phyloP scores from a whole-genome alignment of 2,113 vertebrate species.

The Tragelaphus scriptus region DNA sequence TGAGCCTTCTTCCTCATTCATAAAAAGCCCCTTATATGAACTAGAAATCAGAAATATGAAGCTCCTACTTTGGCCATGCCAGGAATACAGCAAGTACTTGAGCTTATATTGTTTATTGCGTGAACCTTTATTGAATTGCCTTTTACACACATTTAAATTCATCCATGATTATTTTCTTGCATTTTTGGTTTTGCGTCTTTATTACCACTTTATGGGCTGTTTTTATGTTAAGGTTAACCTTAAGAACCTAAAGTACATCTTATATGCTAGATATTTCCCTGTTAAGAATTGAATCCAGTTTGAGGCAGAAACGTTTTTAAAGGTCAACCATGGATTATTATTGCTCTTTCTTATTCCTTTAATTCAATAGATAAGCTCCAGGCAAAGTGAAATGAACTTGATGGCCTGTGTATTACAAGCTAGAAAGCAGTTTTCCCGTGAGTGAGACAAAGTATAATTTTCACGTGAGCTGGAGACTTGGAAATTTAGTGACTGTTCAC shows the following conservation, averaged over 20 bases:
- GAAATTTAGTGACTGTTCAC: background rate
- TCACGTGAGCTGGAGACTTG: background rate
- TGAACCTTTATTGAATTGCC: background rate
- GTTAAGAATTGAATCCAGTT: background rate
- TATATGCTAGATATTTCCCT: background rate
- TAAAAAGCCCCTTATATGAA: background rate
- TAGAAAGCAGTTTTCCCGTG: background rate
- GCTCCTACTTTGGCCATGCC: background rate
- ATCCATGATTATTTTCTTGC: background rate
- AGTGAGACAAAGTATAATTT: background rate
- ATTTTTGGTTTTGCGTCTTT: background rate
- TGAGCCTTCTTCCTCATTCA: background rate
- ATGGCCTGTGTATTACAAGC: background rate
- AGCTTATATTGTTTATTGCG: background rate
- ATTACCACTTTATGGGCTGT: background rate
- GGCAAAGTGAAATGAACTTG: constrained; percentile 28
- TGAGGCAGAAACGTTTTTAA: background rate
- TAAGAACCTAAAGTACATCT: background rate
- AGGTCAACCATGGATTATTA: background rate
- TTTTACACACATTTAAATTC: background rate
- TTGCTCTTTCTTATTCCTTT: constrained; percentile 20
- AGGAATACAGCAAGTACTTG: background rate
- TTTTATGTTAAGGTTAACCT: background rate
- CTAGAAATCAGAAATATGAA: background rate
- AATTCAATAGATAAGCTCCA: constrained; percentile 9